Percentiles rank a stretch among this genome's conserved stretches.
phyloP scores from a whole-genome alignment of 2,113 vertebrate genomes.

The Centropus bengalensis region DNA sequence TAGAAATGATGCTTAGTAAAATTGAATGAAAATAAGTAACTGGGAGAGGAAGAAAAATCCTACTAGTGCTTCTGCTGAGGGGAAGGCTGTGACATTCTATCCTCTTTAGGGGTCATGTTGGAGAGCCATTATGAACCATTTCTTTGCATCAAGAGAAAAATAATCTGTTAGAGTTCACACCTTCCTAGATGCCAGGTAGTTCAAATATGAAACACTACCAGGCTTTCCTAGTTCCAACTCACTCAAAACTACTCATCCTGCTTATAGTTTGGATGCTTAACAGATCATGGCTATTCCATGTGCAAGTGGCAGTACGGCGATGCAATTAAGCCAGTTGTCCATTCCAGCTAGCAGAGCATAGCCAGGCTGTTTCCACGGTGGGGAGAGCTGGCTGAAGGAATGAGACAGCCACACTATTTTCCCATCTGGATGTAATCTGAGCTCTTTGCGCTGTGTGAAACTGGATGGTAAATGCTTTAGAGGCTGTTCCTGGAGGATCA shows the following conservation, averaged over 20 bases:
- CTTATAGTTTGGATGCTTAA: neutral
- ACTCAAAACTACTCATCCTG: neutral
- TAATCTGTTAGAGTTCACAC: neutral
- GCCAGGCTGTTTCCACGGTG: neutral
- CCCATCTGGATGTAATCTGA: conserved; percentile 39
- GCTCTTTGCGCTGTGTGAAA: neutral
- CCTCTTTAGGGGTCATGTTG: neutral
- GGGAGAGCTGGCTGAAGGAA: neutral
- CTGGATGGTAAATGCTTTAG: conserved; percentile 2
- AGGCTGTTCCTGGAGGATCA: neutral
- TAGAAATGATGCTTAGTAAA: neutral
- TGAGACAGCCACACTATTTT: neutral
- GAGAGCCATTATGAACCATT: neutral
- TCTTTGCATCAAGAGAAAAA: neutral
- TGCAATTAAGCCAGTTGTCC: neutral
- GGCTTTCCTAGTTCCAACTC: neutral
- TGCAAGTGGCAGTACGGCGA: neutral
- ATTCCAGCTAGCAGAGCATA: neutral
- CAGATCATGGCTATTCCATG: neutral
- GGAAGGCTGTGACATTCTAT: neutral
- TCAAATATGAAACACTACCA: neutral
- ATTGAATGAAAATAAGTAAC: neutral
- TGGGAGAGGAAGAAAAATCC: neutral
- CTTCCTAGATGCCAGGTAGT: neutral
- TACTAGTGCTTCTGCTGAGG: neutral